Percentiles rank a stretch among this genome's conserved stretches.
phyloP scores from a whole-genome alignment of 30 jellyfish, hydroid and myxozoan genomes.

The Cassiopea xamachana region DNA sequence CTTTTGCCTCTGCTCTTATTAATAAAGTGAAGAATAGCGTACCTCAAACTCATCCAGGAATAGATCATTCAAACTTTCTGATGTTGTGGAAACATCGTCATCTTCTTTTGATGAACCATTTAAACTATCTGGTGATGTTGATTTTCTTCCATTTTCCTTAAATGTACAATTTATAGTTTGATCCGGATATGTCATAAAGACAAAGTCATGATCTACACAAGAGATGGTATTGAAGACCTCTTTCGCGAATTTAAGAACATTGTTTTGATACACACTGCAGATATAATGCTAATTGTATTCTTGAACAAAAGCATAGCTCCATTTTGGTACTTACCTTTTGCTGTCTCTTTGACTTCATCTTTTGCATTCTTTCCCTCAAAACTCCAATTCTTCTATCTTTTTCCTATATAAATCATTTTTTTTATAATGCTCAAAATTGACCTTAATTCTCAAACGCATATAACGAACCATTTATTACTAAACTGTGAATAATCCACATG shows the following conservation, averaged over 20 bases:
- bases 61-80: constrained; percentile 38
- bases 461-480: too few species aligned
- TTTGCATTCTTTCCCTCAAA: constrained; percentile 61
- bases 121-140: constrained; percentile 77
- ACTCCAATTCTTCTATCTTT: constrained; percentile 83
- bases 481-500: too few species aligned
- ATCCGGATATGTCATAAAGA: too few species aligned
- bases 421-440: too few species aligned
- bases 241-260: too few species aligned
- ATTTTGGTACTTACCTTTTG: constrained; percentile 30
- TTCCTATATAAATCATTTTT: constrained; percentile 21
- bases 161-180: not conserved
- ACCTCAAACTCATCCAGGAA: constrained; percentile 25
- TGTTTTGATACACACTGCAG: too few species aligned
- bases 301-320: too few species aligned
- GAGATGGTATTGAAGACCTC: too few species aligned
- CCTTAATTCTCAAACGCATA: too few species aligned
- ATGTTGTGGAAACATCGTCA: constrained; percentile 47
- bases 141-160: constrained; percentile 50
- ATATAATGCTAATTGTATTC: too few species aligned
- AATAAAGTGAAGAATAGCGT: not conserved
- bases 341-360: constrained; percentile 17
- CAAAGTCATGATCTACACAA: too few species aligned
- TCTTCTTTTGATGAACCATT: constrained; percentile 43
- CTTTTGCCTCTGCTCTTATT: not conserved